phyloP scores from a whole-genome alignment of 2,113 vertebrate genomes.

The Halichoerus grypus region DNA sequence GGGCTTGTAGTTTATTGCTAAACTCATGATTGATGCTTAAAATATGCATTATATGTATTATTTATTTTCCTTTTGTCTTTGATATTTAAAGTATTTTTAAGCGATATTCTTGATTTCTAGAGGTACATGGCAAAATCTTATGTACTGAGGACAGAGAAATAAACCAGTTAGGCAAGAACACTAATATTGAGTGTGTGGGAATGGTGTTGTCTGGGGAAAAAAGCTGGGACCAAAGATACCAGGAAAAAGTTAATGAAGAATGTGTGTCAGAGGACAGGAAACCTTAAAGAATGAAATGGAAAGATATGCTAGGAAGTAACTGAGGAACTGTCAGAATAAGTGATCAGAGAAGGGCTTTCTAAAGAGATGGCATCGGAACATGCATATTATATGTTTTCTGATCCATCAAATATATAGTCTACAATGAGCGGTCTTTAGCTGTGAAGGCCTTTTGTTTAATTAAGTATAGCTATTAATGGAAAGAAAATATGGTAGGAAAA shows the following conservation, averaged over 20 bases:
- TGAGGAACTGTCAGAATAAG: not conserved
- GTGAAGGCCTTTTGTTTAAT: not conserved
- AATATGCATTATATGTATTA: not conserved
- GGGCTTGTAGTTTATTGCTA: not conserved
- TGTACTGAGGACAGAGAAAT: not conserved
- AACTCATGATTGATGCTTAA: not conserved
- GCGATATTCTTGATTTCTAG: not conserved
- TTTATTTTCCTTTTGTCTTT: not conserved
- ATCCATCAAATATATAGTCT: not conserved
- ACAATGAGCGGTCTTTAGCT: not conserved
- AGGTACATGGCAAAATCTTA: not conserved
- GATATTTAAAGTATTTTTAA: not conserved
- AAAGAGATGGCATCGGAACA: not conserved
- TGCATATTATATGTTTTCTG: not conserved
- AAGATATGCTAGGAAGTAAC: not conserved
- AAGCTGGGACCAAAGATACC: not conserved
- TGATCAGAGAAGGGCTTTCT: not conserved
- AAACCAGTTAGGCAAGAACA: not conserved
- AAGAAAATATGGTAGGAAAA: not conserved
- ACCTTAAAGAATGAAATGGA: not conserved
- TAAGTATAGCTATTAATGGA: not conserved
- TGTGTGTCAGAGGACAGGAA: not conserved
- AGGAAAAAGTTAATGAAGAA: not conserved
- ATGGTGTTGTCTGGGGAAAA: accelerated
- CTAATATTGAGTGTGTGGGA: not conserved